Base-by-base conservation (phyloP, 2,888 invertebrate species). In the Cactoblastis cactorum region DNA sequence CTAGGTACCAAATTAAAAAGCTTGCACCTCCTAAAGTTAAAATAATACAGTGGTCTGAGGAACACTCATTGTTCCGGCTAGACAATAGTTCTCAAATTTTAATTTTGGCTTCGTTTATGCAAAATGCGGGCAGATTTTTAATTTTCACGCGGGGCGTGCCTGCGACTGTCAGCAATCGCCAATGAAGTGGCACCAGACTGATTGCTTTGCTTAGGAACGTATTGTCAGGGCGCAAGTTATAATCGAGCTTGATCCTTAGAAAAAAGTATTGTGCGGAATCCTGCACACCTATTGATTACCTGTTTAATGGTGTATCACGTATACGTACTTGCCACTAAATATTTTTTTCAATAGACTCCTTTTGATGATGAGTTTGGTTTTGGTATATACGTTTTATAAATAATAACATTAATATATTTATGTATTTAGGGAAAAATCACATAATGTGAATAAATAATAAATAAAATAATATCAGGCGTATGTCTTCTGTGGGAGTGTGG, bases 31-130 rank as follows among this genome's bases (percentile, higher is more conserved):
- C 4, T 4, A 28, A 28, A 28, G 28, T 4, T 28, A 15, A 14
- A 28, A 22, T 73, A 74, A 64, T 63, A 57, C 65, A 61, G 53
- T 52, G 61, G 64, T 61, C 66, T 68, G 62, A 61, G 62, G 59
- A 62, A 62, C 22, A 22, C 22, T 69, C 74, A 75, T 80, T 80
- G 77, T 80, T 77, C 68, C 33, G 51, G 52, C 51, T 28, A 78
- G 69, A 86, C 83, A 84, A 83, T 78, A 77, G 76, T 80, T 71
- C 74, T 68, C 70, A 78, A 82, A 79, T 83, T 83, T 83, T 84
- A 80, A 85, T 85, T 83, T 78, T 63, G 71, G 65, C 59, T 64
- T 69, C 71, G 68, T 71, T 76, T 71, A 78, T 74, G 74, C 65
- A 73, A 75, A 28, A 77, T 68, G 68, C 63, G 62, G 71, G 67